A percentile compares a stretch with the other conserved stretches of the same genome.
Conservation (phyloP, 2,888 invertebrate species). For the Andrena haemorrhoa region DNA sequence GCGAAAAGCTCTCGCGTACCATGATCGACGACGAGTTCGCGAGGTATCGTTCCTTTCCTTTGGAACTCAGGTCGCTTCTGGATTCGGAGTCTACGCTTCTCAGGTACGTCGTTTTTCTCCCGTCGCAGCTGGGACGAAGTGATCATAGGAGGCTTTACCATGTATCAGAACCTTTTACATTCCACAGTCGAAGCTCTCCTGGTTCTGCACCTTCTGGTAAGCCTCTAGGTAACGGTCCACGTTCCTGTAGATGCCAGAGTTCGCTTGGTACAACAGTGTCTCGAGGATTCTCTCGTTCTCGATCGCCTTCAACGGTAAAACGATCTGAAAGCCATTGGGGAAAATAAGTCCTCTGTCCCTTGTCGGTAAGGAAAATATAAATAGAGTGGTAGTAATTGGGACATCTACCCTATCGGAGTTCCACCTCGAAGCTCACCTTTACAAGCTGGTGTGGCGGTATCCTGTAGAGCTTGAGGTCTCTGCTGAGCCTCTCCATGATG, state of each 20-base stretch:
- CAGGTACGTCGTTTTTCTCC: constrained; percentile 46
- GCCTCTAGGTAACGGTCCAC: constrained; percentile 95
- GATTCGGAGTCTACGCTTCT: constrained; percentile 9
- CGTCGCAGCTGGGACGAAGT: background rate
- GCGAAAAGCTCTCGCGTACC: constrained; percentile 16
- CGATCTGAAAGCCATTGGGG: constrained; percentile 87
- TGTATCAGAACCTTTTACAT: constrained; percentile 84
- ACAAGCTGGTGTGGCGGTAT: constrained; percentile 97
- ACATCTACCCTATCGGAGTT: background rate
- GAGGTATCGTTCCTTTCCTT: background rate
- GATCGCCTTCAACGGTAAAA: constrained; percentile 96
- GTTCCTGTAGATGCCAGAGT: constrained; percentile 96
- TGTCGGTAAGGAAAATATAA: no score
- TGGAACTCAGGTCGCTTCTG: background rate
- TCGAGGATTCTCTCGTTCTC: constrained; percentile 96
- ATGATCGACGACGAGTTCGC: constrained; percentile 27
- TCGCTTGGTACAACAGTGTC: constrained; percentile 96
- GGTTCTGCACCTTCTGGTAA: constrained; percentile 94
- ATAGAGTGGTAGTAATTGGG: no score
- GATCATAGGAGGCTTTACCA: background rate
- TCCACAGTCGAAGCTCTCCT: constrained; percentile 94
- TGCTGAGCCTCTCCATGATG: constrained; percentile 95
- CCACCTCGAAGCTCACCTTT: constrained; percentile 86
- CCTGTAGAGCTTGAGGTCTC: constrained; percentile 95
- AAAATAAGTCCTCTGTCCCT: background rate